Evolutionary conservation across 2,888 invertebrate genomes (phyloP).

Genomic region (Metopia argyrocephala): DNA sequence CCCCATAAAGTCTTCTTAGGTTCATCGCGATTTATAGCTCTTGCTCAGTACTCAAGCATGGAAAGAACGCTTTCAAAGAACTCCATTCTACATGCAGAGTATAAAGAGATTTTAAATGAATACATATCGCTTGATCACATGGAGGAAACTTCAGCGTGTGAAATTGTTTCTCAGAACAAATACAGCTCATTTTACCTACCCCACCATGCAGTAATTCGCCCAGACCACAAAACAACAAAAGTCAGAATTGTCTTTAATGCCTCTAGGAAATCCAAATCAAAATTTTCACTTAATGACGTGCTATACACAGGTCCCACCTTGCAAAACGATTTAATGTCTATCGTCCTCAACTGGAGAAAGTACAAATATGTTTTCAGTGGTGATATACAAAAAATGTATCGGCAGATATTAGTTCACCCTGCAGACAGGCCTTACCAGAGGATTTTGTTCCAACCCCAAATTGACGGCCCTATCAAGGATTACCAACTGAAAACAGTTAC

Average conservation of each 20-base stretch:
- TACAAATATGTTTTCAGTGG: conserved; percentile 59
- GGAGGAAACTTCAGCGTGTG: too few species aligned
- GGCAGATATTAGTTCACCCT: conserved; percentile 42
- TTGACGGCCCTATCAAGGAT: too few species aligned
- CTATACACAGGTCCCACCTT: conserved; percentile 60
- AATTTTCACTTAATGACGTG: too few species aligned
- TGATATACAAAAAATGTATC: conserved; percentile 48
- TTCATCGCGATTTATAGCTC: neutral
- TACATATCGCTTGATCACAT: conserved; percentile 1
- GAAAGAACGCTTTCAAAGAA: conserved; percentile 13
- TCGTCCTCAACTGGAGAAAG: conserved; percentile 39
- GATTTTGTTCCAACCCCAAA: too few species aligned
- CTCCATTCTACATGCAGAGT: neutral
- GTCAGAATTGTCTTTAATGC: too few species aligned
- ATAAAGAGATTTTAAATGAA: conserved; percentile 27
- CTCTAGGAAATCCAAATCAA: conserved; percentile 13
- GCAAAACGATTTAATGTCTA: conserved; percentile 44
- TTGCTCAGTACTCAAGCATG: too few species aligned
- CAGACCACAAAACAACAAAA: too few species aligned
- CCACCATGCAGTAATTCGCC: conserved; percentile 56
- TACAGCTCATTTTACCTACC: conserved; percentile 47
- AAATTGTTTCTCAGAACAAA: neutral
- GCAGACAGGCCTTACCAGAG: too few species aligned
- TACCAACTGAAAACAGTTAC: too few species aligned
- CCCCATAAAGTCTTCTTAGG: neutral